Percentiles rank a stretch among this genome's conserved stretches.
phyloP scores from a whole-genome alignment of 1,140 invertebrate species.

The Bacillus rossius region DNA sequence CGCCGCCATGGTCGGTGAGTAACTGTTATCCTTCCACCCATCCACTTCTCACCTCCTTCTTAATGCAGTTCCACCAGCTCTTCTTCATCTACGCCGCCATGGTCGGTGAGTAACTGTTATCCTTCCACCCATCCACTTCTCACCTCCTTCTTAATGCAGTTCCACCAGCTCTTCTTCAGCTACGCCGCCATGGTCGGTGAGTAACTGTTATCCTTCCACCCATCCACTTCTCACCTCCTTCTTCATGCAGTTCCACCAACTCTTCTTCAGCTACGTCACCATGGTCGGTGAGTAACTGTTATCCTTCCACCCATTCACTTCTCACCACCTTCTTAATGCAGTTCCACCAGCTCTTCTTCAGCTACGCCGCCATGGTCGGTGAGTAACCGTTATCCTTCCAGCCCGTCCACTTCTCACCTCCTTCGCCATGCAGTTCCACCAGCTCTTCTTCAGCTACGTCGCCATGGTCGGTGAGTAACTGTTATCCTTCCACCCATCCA shows the following conservation, averaged over 20 bases:
- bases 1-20: no score
- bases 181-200: constrained; percentile 61
- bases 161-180: constrained; percentile 87
- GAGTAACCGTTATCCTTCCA: constrained; percentile 35
- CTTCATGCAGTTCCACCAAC: constrained; percentile 81
- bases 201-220: constrained; percentile 32
- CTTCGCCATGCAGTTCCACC: constrained; percentile 84
- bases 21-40: no score
- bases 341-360: constrained; percentile 87
- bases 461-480: constrained; percentile 51
- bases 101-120: no score
- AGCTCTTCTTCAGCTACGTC: constrained; percentile 83
- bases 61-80: no score
- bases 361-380: constrained; percentile 64
- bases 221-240: constrained; percentile 63
- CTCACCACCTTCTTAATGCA: constrained; percentile 85
- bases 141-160: no score
- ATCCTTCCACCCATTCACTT: no score
- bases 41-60: no score
- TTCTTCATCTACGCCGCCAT: no score
- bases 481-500: no score
- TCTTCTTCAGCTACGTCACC: constrained; percentile 78
- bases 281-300: constrained; percentile 50
- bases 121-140: no score
- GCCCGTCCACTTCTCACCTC: constrained; percentile 55